These are phyloP conservation scores for Styela plicata DNA, from an alignment of 23 tunicate species.

Conservation along the genomic window DNA sequence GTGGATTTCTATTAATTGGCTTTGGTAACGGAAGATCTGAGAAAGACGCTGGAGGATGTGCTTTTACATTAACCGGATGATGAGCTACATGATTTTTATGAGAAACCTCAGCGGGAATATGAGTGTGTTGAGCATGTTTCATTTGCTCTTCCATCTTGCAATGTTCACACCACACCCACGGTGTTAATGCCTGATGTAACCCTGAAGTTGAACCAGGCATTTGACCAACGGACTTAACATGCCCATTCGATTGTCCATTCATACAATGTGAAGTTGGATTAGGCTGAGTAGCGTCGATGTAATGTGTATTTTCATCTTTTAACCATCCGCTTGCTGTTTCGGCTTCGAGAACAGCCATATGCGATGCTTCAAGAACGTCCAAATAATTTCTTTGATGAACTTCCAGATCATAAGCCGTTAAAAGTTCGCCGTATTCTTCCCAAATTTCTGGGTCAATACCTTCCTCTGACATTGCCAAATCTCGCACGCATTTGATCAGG, in stretches of 20 bases:
- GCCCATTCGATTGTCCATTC: constrained; percentile 8
- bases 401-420: constrained; percentile 65
- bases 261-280: constrained; percentile 28
- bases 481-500: constrained; percentile 61
- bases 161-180: constrained; percentile 65
- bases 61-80: constrained; percentile 43
- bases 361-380: neutral
- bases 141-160: constrained; percentile 44
- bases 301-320: constrained; percentile 5
- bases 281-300: constrained; percentile 27
- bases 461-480: constrained; percentile 67
- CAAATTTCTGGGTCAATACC: constrained; percentile 75
- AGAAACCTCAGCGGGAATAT: constrained; percentile 4
- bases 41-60: constrained; percentile 41
- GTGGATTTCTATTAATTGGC: constrained; percentile 24
- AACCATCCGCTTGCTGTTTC: neutral
- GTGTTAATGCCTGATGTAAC: constrained; percentile 50
- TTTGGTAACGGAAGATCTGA: constrained; percentile 68
- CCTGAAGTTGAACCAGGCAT: constrained; percentile 24
- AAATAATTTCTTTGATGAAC: neutral
- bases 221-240: constrained; percentile 9
- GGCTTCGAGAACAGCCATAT: neutral
- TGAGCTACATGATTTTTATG: constrained; percentile 1
- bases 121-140: constrained; percentile 27
- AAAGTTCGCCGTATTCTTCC: constrained; percentile 87